Conservation (phyloP, 2,113 vertebrate species). For the Aythya baeri region DNA sequence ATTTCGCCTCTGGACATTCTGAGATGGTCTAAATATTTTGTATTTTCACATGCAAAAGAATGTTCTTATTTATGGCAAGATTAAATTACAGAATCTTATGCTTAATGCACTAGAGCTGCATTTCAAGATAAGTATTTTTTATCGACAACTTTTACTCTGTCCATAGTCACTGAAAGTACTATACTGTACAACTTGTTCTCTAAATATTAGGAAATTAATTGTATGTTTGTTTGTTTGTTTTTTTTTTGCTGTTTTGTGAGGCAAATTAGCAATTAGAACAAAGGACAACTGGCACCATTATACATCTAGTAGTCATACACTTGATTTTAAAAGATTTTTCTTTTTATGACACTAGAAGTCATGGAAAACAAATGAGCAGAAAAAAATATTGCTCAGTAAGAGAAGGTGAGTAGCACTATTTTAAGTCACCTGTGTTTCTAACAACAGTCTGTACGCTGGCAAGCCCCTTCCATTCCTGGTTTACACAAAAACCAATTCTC, state of each 20-base stretch:
- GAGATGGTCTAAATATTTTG: not conserved
- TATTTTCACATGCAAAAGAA: not conserved
- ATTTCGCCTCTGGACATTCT: not conserved
- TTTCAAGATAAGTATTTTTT: not conserved
- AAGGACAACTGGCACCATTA: not conserved
- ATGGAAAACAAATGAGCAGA: not conserved
- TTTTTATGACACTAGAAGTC: not conserved
- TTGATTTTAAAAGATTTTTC: not conserved
- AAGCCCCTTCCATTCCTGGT: not conserved
- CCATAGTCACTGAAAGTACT: not conserved
- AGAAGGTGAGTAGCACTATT: not conserved
- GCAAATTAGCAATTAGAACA: not conserved
- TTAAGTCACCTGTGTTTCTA: not conserved
- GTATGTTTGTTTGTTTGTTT: too few relatives aligned
- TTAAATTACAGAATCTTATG: not conserved
- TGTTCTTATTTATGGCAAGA: not conserved
- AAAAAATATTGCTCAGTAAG: not conserved
- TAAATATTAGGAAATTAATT: not conserved
- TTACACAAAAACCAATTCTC: not conserved
- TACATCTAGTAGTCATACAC: fast-evolving
- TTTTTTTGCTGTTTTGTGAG: not conserved
- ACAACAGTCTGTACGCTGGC: not conserved
- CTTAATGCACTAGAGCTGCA: not conserved
- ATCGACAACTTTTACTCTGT: not conserved
- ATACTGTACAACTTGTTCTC: not conserved